phyloP scores from a whole-genome alignment of 2,797 vertebrate genomes.

The Clamator glandarius region DNA sequence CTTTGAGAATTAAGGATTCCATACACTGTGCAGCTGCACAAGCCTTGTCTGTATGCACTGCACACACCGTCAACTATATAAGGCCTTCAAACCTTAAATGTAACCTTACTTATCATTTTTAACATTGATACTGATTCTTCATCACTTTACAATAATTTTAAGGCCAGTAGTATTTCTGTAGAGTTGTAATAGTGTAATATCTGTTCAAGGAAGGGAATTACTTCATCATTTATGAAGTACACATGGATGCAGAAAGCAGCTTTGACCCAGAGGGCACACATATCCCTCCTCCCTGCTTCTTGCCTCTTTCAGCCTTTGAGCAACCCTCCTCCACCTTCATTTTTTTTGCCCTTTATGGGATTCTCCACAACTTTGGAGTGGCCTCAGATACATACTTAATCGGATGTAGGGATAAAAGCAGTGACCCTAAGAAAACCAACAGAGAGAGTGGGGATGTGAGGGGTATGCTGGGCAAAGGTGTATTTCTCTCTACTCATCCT shows the following conservation, averaged over 20 bases:
- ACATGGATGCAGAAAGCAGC: neutral
- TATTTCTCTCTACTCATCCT: neutral
- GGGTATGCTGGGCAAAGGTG: accelerated
- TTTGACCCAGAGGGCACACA: accelerated
- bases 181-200: neutral
- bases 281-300: neutral
- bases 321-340: neutral
- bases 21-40: neutral
- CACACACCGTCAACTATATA: neutral
- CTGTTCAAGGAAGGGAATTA: neutral
- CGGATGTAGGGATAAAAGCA: neutral
- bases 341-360: neutral
- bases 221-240: neutral
- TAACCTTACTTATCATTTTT: neutral
- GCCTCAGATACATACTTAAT: neutral
- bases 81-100: neutral
- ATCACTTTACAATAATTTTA: neutral
- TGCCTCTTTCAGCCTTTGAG: neutral
- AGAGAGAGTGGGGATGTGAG: neutral
- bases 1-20: neutral
- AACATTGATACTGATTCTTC: neutral
- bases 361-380: neutral
- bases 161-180: neutral
- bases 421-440: neutral
- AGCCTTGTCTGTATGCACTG: neutral